These are phyloP conservation scores for Sminthopsis crassicaudata DNA, from an alignment of 2,113 vertebrate genomes.

Conservation along the genomic window DNA sequence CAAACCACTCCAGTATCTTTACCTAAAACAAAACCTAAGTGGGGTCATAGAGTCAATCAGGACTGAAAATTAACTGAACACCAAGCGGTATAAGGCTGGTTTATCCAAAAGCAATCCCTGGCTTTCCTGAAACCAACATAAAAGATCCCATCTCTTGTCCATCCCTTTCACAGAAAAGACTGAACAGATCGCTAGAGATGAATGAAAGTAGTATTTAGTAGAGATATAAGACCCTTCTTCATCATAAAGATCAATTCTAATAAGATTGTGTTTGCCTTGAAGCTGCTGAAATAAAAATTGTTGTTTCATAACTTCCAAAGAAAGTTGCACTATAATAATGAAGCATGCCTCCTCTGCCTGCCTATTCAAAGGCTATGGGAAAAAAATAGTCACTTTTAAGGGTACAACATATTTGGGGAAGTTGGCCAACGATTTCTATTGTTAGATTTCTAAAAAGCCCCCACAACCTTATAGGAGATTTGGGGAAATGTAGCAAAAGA, in stretches of 20 bases:
- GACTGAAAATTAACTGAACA: neutral
- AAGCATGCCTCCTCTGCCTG: slow-evolving; percentile 59
- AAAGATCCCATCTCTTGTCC: neutral
- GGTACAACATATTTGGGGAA: slow-evolving; percentile 60
- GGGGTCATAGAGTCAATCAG: slow-evolving; percentile 5
- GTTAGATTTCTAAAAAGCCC: slow-evolving; percentile 65
- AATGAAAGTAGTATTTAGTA: neutral
- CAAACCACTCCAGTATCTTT: neutral
- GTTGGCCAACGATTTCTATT: slow-evolving; percentile 68
- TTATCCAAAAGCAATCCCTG: neutral
- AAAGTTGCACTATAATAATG: slow-evolving; percentile 42
- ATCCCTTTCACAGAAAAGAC: neutral
- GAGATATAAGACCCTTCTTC: neutral
- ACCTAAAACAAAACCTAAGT: neutral
- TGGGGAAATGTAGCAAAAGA: slow-evolving; percentile 64
- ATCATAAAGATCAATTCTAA: slow-evolving; percentile 9
- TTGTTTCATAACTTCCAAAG: slow-evolving; percentile 44
- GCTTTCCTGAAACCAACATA: neutral
- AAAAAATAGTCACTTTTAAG: slow-evolving; percentile 71
- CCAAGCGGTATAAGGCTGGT: neutral
- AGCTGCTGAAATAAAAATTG: slow-evolving; percentile 33
- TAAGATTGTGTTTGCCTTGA: neutral
- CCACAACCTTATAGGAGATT: slow-evolving; percentile 55
- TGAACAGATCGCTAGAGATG: slow-evolving; percentile 14
- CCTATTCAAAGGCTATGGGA: slow-evolving; percentile 67